Conservation (phyloP, 2,888 invertebrate species). For the Steinernema carpocapsae region DNA sequence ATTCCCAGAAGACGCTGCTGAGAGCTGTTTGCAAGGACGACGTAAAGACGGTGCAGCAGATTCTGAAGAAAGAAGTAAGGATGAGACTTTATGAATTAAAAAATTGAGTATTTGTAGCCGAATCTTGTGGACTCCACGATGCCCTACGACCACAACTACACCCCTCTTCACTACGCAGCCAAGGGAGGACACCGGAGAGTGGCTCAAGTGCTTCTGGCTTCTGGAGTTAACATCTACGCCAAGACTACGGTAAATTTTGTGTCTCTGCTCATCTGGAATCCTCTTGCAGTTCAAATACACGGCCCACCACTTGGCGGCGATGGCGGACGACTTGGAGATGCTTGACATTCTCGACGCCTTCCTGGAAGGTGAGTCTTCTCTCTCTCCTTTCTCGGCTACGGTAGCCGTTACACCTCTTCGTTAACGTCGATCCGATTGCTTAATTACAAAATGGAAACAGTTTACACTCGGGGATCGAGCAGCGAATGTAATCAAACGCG, state of each 20-base stretch:
- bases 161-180: slow-evolving; percentile 22
- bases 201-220: slow-evolving; percentile 4
- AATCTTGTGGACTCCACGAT: slow-evolving; percentile 6
- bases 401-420: not conserved
- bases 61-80: not conserved
- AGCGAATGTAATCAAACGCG: slow-evolving; percentile 29
- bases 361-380: not conserved
- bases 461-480: slow-evolving; percentile 20
- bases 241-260: slow-evolving; percentile 10
- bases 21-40: slow-evolving; percentile 21
- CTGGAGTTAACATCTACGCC: slow-evolving; percentile 13
- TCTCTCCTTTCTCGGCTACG: not conserved
- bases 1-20: not conserved
- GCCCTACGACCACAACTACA: slow-evolving; percentile 17
- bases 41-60: not conserved
- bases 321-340: slow-evolving; percentile 32
- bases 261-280: not conserved
- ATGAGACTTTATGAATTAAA: not conserved
- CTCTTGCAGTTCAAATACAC: slow-evolving; percentile 15
- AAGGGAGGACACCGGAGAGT: slow-evolving; percentile 11
- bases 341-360: slow-evolving; percentile 15
- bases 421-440: slow-evolving; percentile 19
- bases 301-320: slow-evolving; percentile 30
- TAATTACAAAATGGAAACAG: slow-evolving; percentile 34
- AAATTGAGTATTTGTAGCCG: not conserved